These are phyloP conservation scores for Boulengeromyrus knoepffleri DNA, from an alignment of 2,113 vertebrate genomes.

Conservation along the genomic window DNA sequence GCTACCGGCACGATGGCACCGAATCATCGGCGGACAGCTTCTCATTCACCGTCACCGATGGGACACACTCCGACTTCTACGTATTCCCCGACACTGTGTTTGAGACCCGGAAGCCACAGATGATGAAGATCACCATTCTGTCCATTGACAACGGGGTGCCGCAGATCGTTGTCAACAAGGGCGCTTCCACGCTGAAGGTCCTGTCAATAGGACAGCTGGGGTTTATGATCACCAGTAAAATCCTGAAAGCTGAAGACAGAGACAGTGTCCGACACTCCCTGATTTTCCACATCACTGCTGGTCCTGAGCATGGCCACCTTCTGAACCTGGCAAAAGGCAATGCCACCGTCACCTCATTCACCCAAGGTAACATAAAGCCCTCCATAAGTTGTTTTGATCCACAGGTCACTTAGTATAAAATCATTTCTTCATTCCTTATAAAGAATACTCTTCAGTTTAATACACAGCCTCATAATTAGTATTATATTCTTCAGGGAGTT, in stretches of 20 bases:
- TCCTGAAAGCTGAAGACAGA: slow-evolving; percentile 74
- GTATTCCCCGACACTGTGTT: slow-evolving; percentile 85
- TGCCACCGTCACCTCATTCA: slow-evolving; percentile 75
- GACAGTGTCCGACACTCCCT: slow-evolving; percentile 70
- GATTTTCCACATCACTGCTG: slow-evolving; percentile 66
- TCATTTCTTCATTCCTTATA: background rate
- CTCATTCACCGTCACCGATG: slow-evolving; percentile 85
- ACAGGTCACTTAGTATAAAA: background rate
- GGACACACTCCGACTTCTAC: slow-evolving; percentile 83
- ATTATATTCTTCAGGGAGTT: background rate
- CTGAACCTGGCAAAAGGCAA: slow-evolving; percentile 77
- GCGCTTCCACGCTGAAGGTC: slow-evolving; percentile 69
- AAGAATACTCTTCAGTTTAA: background rate
- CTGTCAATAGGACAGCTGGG: slow-evolving; percentile 74
- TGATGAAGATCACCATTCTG: slow-evolving; percentile 76
- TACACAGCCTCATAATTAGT: background rate
- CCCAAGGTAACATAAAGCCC: slow-evolving; percentile 75
- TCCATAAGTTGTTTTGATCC: background rate
- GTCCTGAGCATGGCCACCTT: slow-evolving; percentile 76
- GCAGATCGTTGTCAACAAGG: slow-evolving; percentile 78
- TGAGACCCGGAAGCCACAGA: slow-evolving; percentile 78
- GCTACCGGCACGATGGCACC: slow-evolving; percentile 81
- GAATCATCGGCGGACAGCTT: slow-evolving; percentile 79
- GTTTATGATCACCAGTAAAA: slow-evolving; percentile 73
- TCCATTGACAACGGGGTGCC: slow-evolving; percentile 73